Percentiles rank a stretch among this genome's conserved stretches.
Conservation (phyloP, 2,888 invertebrate species). For the Zonitis immaculata region DNA sequence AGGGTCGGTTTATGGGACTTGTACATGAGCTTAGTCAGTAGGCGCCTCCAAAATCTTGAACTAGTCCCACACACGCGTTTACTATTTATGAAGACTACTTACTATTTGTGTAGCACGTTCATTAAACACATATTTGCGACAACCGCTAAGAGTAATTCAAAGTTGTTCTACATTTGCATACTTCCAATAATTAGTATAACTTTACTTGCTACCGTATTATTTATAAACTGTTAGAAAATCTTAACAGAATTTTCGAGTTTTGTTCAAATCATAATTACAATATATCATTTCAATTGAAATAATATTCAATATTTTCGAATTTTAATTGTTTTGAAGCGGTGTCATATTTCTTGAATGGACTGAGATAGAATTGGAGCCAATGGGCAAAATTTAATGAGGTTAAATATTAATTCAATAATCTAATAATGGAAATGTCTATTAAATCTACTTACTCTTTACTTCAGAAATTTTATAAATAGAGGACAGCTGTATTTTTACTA, state of each 20-base stretch:
- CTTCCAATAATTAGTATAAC: conserved; percentile 15
- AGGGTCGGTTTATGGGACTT: conserved; percentile 28
- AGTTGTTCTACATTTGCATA: conserved; percentile 16
- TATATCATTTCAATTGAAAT: too few species aligned
- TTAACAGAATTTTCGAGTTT: not conserved
- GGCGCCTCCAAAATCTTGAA: conserved; percentile 19
- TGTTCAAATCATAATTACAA: too few species aligned
- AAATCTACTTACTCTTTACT: too few species aligned
- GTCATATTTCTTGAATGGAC: too few species aligned
- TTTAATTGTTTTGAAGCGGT: too few species aligned
- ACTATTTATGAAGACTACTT: conserved; percentile 19
- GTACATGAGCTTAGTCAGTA: conserved; percentile 21
- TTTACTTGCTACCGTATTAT: not conserved
- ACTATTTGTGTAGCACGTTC: conserved; percentile 16
- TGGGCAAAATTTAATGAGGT: too few species aligned
- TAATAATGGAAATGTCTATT: too few species aligned
- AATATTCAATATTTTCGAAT: too few species aligned
- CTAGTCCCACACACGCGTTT: conserved; percentile 20
- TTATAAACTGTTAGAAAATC: not conserved
- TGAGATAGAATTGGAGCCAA: too few species aligned
- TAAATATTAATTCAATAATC: too few species aligned
- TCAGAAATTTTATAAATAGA: not conserved
- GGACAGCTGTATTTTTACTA: too few species aligned
- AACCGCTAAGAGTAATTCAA: conserved; percentile 13
- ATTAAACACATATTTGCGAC: conserved; percentile 20